A percentile compares a stretch with the other conserved stretches of the same genome.
These are phyloP conservation scores for Aurelia sp. DNA, from an alignment of 30 jellyfish, hydroid and myxozoan genomes.

Conservation along the genomic window DNA sequence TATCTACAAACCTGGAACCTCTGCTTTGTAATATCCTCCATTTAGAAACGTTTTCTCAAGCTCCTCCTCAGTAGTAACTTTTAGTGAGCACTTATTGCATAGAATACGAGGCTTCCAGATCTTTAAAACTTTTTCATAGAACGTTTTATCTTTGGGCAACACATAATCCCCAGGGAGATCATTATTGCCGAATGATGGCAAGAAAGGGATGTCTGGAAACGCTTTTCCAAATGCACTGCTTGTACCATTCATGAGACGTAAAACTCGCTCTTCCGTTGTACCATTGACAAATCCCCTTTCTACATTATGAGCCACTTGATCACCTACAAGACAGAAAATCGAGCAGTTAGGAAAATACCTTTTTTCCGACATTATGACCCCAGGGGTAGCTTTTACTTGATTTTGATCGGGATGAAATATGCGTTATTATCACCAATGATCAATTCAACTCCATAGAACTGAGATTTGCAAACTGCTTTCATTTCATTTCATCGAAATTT, in stretches of 20 bases:
- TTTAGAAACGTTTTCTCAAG: conserved; percentile 46
- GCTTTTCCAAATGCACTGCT: background rate
- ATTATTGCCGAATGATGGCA: conserved; percentile 71
- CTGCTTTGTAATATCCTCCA: conserved; percentile 80
- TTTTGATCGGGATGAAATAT: too few relatives aligned
- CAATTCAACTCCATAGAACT: too few relatives aligned
- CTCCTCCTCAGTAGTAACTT: conserved; percentile 63
- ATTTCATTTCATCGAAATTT: too few relatives aligned
- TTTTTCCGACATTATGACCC: too few relatives aligned
- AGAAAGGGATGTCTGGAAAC: conserved; percentile 39
- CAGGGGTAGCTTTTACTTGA: too few relatives aligned
- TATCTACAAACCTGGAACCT: conserved; percentile 19
- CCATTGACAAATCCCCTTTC: conserved; percentile 25
- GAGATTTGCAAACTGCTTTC: too few relatives aligned
- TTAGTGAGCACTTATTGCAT: conserved; percentile 43
- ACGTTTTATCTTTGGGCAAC: conserved; percentile 47
- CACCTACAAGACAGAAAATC: conserved; percentile 34
- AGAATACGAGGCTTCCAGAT: conserved; percentile 68
- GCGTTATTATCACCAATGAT: too few relatives aligned
- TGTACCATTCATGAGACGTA: conserved; percentile 16
- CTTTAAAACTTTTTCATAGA: conserved; percentile 22
- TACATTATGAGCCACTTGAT: conserved; percentile 59
- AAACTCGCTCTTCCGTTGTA: conserved; percentile 23
- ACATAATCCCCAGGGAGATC: conserved; percentile 72
- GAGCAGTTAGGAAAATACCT: too few relatives aligned